These are phyloP conservation scores for Ceratosolen fusciceps DNA, from an alignment of 1,140 invertebrate genomes.

Conservation along the genomic window DNA sequence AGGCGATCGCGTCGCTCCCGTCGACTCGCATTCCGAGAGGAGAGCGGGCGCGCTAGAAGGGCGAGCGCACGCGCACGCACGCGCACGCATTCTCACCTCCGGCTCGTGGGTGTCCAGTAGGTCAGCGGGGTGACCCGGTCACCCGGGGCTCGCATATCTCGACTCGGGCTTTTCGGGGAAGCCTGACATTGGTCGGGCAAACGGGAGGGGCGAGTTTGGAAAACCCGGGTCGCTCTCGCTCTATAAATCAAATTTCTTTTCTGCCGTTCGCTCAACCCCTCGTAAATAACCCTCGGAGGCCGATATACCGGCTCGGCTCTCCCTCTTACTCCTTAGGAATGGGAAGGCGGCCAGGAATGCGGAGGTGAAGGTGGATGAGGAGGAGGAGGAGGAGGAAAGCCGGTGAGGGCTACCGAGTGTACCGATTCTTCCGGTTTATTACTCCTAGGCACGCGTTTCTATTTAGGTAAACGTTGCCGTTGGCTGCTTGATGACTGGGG, in stretches of 20 bases:
- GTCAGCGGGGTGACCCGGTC: constrained; percentile 53
- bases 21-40: constrained; percentile 40
- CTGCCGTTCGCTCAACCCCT: constrained; percentile 49
- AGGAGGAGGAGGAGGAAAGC: neutral
- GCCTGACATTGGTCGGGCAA: no score
- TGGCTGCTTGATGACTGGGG: no score
- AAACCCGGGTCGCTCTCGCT: constrained; percentile 12
- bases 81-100: neutral
- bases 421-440: constrained; percentile 26
- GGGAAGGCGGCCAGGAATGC: neutral
- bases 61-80: no score
- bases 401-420: constrained; percentile 11
- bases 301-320: no score
- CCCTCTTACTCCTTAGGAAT: neutral
- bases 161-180: neutral
- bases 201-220: neutral
- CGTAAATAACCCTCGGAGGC: constrained; percentile 52
- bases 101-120: constrained; percentile 54
- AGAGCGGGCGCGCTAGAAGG: no score
- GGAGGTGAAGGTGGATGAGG: neutral
- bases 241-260: constrained; percentile 49
- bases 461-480: no score
- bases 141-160: constrained; percentile 42
- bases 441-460: constrained; percentile 26
- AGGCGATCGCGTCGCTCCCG: constrained; percentile 16